phyloP scores from a whole-genome alignment of 2,797 vertebrate species.

The Chelmon rostratus region DNA sequence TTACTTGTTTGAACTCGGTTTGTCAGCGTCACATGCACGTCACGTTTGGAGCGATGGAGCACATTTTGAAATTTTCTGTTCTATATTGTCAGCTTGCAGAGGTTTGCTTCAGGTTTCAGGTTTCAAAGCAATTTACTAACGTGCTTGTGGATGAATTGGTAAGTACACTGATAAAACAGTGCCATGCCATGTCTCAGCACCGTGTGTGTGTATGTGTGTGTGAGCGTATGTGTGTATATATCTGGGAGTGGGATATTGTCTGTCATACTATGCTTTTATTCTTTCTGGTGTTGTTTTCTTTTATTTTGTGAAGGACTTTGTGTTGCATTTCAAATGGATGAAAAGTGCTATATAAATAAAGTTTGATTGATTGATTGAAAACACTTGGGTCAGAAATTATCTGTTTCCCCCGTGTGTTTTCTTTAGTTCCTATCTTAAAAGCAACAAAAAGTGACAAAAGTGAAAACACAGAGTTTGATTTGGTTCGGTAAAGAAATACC shows the following conservation, averaged over 20 bases:
- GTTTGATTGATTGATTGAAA: no score
- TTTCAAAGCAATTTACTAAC: slow-evolving; percentile 15
- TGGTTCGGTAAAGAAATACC: background rate
- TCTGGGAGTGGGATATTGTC: no score
- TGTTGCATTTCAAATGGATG: no score
- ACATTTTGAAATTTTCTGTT: background rate
- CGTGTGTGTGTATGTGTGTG: no score
- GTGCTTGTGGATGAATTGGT: background rate
- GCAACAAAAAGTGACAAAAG: background rate
- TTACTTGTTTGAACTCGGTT: background rate
- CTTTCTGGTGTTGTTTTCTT: no score
- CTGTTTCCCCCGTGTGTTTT: background rate
- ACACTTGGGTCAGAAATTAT: background rate
- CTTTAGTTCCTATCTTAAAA: background rate
- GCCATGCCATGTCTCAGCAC: no score
- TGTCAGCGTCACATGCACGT: background rate
- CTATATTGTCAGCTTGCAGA: background rate
- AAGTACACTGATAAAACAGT: background rate
- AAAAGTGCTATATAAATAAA: no score
- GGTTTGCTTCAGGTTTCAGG: background rate
- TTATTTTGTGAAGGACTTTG: no score
- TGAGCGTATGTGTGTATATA: no score
- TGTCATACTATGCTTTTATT: no score
- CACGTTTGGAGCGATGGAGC: background rate
- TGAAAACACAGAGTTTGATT: background rate